Evolutionary conservation across 2,888 invertebrate genomes (phyloP), one percentile per base, ranked within the genome.

Genomic region (Tipula confusa): DNA sequence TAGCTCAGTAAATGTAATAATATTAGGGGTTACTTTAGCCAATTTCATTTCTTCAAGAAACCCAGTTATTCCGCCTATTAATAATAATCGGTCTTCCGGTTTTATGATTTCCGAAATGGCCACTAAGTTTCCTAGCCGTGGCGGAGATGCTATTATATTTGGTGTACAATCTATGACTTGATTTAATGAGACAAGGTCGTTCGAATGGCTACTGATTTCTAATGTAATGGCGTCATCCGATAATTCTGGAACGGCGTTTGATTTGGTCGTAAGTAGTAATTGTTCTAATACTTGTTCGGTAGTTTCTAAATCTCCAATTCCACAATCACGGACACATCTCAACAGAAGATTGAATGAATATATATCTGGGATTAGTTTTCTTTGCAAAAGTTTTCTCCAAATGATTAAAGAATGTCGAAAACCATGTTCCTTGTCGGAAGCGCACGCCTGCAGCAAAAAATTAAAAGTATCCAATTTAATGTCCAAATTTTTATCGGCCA

Each of bases 381-480:
- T 90, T 80, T 90, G 89, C 31, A 93, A 88, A 93, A 98, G 94
- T 90, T 95, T 94, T 83, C 95, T 93, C 97, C 97, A 98, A n/a
- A 96, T 94, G 84, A 94, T 88, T 1, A 98, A 89, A 24, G 95
- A 94, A 90, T 96, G 94, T 85, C 94, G 91, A 86, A 98, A 94
- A 0, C 98, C 98, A 86, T 93, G 92, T 83, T 94, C 90, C 87
- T 92, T 93, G 87, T 98, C 94, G 24, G 93, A 91, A 83, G 96
- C 94, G 87, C 97, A 96, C 3, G 95, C 96, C 88, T 96, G 96
- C 3, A 98, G 88, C 24, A 98, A 89, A 88, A 95, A 95, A 87
- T 94, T 95, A 84, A 95, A 93, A 1, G 96, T 95, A 82, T 93
- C 93, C 0, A 91, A 91, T 86, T 92, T 92, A 28, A 95, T 89